A percentile compares a stretch with the other conserved stretches of the same genome.
Conservation (phyloP, 2,888 invertebrate genomes). For the Ditylenchus weischeri region DNA sequence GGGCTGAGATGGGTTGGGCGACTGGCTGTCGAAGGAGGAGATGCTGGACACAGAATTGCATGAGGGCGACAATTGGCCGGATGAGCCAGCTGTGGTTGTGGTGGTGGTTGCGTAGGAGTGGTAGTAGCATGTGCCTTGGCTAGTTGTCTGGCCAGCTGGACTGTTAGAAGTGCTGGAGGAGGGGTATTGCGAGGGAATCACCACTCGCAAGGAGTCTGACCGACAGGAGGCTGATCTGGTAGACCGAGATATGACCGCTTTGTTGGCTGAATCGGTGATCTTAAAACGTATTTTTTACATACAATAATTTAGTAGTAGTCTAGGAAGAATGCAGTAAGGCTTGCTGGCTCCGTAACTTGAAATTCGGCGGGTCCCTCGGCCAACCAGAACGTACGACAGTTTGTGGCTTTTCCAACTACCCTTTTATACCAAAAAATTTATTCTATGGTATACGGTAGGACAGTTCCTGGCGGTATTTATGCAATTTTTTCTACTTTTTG, state of each 20-base stretch:
- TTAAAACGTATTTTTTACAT: too few relatives aligned
- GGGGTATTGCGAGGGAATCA: slow-evolving; percentile 24
- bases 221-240: slow-evolving; percentile 18
- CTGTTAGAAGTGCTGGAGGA: slow-evolving; percentile 13
- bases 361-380: too few relatives aligned
- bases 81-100: slow-evolving; percentile 11
- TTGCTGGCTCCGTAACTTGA: too few relatives aligned
- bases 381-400: too few relatives aligned
- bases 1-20: not conserved
- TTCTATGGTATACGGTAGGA: too few relatives aligned
- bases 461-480: too few relatives aligned
- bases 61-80: slow-evolving; percentile 50
- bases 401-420: too few relatives aligned
- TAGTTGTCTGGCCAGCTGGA: slow-evolving; percentile 6
- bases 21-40: slow-evolving; percentile 46
- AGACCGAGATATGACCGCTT: slow-evolving; percentile 7
- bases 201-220: slow-evolving; percentile 23
- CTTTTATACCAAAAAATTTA: too few relatives aligned
- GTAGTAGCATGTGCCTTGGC: slow-evolving; percentile 18
- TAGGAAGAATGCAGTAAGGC: too few relatives aligned
- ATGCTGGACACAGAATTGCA: slow-evolving; percentile 51
- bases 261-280: slow-evolving; percentile 14
- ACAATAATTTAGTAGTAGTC: too few relatives aligned
- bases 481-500: too few relatives aligned
- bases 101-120: slow-evolving; percentile 17